phyloP scores from a whole-genome alignment of 92 coral and sea anemone species.

The Porites divaricata region DNA sequence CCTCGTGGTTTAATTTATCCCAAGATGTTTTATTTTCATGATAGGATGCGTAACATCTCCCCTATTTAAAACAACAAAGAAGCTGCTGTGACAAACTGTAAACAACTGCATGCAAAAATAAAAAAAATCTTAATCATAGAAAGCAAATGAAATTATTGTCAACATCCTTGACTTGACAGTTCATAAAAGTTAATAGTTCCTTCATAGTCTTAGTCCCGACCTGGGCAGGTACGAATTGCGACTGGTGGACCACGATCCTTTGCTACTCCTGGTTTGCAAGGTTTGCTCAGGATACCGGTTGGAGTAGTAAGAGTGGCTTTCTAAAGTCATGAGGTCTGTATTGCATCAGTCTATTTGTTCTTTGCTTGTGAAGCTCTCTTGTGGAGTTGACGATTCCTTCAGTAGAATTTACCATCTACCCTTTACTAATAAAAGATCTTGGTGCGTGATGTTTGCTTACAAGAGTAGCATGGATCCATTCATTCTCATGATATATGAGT shows the following conservation, averaged over 20 bases:
- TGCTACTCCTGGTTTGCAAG: background rate
- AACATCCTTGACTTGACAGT: background rate
- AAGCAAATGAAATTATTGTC: too few species aligned
- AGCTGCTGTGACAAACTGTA: background rate
- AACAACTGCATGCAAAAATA: background rate
- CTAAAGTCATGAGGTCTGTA: background rate
- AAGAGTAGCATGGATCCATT: conserved; percentile 69
- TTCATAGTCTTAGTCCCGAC: background rate
- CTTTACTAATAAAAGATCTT: conserved; percentile 55
- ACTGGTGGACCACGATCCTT: background rate
- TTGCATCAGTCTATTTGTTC: background rate
- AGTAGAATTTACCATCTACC: conserved; percentile 20
- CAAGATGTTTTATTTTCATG: too few species aligned
- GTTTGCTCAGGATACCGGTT: background rate
- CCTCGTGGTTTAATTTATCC: too few species aligned
- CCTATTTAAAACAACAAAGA: too few species aligned
- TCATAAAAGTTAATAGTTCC: background rate
- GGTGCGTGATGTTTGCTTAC: conserved; percentile 35
- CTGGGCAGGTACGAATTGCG: background rate
- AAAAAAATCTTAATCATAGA: too few species aligned
- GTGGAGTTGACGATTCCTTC: background rate
- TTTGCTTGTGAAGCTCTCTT: background rate
- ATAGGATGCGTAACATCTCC: background rate
- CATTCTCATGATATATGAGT: conserved; percentile 57
- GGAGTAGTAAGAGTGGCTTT: background rate